Evolutionary conservation across 64 coral and sea anemone genomes (phyloP), one percentile per base, ranked within the genome.

Genomic region (Orbicella faveolata): DNA sequence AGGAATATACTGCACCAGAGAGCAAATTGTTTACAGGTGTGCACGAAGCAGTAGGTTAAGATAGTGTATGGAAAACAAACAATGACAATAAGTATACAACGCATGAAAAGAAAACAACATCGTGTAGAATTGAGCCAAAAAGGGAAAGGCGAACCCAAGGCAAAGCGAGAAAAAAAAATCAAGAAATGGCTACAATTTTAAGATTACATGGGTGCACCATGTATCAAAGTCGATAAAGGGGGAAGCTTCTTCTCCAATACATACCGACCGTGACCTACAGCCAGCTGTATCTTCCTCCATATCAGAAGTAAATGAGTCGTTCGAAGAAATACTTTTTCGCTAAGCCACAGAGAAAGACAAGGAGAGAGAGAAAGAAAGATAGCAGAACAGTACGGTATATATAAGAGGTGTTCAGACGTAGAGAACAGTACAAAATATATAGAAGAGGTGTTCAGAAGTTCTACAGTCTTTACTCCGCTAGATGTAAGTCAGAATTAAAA

Each of bases 271-370:
- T 3, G 65, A 11, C 70, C 63, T 51, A n/a, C 4, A 68, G 13
- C 65, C 37, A 52, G 63, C 34, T 13, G 63, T 72, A 26, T 85
- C 82, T 41, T 85, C 64, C 16, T 85, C 82, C 82, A 85, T 72
- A 33, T 85, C 82, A 73, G 82, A 85, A 53, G 37, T 39, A 52
- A 21, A 70, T 52, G 82, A 85, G n/a, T 85, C 82, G 19, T 85
- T 85, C 51, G 82, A 85, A 8, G 82, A 72, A 85, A 72, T 30
- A 53, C 82, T 85, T 85, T 85, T 85, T 23, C 82, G 82, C 82
- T 85, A 20, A 85, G 82, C 44, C 9, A 73, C 36, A 70, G 65
- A 78, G 37, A 73, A 83, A 73, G 82, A 85, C 23, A 72, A 33
- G 39, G 21, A 41, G 12, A 72, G 82, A 68, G 14, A 70, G 63